Conservation (phyloP, 2,888 invertebrate genomes). For the Callinectes sapidus region DNA sequence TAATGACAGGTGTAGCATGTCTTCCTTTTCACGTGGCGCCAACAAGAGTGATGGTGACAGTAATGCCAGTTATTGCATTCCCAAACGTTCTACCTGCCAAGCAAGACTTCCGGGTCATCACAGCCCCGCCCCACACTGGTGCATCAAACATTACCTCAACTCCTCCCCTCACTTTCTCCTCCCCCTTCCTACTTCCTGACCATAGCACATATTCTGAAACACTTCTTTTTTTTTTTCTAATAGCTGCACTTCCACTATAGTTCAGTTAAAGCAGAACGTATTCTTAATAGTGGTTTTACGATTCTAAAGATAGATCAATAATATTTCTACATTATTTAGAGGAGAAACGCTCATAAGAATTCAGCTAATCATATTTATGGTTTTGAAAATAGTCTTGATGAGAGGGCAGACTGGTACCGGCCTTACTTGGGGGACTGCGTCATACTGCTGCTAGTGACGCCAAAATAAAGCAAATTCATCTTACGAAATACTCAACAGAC, state of each 20-base stretch:
- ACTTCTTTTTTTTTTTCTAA: too few species aligned
- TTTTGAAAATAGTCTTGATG: too few species aligned
- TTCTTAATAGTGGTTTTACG: too few species aligned
- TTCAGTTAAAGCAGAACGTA: too few species aligned
- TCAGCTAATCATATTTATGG: too few species aligned
- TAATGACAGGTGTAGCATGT: background rate
- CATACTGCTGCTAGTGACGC: background rate
- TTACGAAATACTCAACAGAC: background rate
- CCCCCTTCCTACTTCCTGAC: background rate
- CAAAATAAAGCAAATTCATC: background rate
- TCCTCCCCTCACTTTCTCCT: background rate
- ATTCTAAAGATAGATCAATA: too few species aligned
- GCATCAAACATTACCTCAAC: background rate
- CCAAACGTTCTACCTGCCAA: background rate
- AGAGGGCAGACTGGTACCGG: too few species aligned
- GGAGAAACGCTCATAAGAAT: too few species aligned
- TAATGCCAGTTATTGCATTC: background rate
- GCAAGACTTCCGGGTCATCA: background rate
- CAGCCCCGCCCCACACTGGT: background rate
- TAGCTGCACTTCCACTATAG: too few species aligned
- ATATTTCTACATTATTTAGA: too few species aligned
- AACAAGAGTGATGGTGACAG: background rate
- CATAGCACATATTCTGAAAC: too few species aligned
- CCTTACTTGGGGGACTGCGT: too few species aligned
- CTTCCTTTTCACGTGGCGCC: background rate